phyloP scores from a whole-genome alignment of 1,140 invertebrate species.

The Sarcophaga peregrina region DNA sequence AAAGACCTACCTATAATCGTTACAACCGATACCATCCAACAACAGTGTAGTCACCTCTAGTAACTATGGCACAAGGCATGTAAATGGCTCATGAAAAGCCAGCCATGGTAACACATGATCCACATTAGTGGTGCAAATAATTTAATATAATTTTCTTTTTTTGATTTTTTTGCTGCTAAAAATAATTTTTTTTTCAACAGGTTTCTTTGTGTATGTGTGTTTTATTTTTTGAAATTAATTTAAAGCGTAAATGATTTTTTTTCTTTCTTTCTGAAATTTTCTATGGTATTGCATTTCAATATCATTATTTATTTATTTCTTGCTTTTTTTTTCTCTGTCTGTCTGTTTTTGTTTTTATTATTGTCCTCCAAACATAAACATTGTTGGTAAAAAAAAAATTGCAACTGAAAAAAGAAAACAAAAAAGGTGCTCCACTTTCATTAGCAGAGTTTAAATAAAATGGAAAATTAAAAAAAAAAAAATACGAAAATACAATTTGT shows the following conservation, averaged over 20 bases:
- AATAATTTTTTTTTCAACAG: background rate
- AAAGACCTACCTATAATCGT: background rate
- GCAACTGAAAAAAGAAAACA: background rate
- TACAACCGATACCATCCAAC: background rate
- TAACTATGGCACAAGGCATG: background rate
- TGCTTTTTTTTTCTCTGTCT: no score
- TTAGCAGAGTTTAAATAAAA: background rate
- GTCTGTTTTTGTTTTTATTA: background rate
- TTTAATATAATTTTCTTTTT: no score
- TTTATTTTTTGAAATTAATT: background rate
- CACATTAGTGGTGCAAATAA: background rate
- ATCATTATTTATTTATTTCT: background rate
- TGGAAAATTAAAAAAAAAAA: background rate
- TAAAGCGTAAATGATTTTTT: background rate
- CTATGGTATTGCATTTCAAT: conserved; percentile 1
- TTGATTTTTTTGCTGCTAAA: no score
- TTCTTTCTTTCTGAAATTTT: background rate
- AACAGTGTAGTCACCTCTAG: no score
- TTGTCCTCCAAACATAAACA: background rate
- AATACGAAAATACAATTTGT: no score
- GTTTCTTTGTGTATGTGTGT: background rate
- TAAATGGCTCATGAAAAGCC: background rate
- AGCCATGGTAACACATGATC: background rate
- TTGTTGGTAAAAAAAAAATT: background rate
- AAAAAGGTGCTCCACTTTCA: conserved; percentile 19